Evolutionary conservation across 2,113 vertebrate genomes (phyloP), one percentile per base, ranked within the genome.

Genomic region (Girardinichthys multiradiatus): DNA sequence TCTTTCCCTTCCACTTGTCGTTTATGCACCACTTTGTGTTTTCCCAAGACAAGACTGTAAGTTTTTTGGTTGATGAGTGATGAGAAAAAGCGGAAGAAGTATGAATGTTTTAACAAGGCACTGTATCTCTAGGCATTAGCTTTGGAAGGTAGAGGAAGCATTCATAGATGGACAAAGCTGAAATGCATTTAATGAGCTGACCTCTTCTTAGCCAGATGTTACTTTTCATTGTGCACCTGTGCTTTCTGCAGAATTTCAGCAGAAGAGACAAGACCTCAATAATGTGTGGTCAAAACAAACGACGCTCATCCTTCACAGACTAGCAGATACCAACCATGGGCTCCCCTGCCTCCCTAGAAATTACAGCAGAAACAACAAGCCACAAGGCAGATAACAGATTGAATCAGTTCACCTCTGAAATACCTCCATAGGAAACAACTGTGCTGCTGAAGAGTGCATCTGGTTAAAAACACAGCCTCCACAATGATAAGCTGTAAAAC

Each of bases 391-490:
- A 48, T 9, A 51, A 27, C 54, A 74, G 30, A 17, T 17, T 31
- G 67, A 77, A 31, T 4, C 57, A 21, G 5, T 81, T 64, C 51
- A 37, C 24, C 69, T 42, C 2, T 0, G 27, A 45, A 70, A 57
- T 71, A 0, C 54, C 59, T 37, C 51, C 57, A 74, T 19, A 6
- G 35, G 64, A 45, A 35, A 57, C 45, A 17, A n/a, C 70, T 27
- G 24, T 68, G 67, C 58, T 78, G 64, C 58, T 59, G 29, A 58
- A 4, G 26, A 54, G 27, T 61, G 62, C 70, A 65, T 54, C 70
- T 73, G 21, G 24, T 2, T 26, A 29, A 19, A 65, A 35, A 74
- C 70, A 74, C 28, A n/a, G 11, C 24, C 30, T 64, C 19, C 26
- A 27, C 42, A 12, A 35, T 72, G 61, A 57, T 14, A 48, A 57